Conservation (phyloP, 2,888 invertebrate species). For the Corbicula japonica region DNA sequence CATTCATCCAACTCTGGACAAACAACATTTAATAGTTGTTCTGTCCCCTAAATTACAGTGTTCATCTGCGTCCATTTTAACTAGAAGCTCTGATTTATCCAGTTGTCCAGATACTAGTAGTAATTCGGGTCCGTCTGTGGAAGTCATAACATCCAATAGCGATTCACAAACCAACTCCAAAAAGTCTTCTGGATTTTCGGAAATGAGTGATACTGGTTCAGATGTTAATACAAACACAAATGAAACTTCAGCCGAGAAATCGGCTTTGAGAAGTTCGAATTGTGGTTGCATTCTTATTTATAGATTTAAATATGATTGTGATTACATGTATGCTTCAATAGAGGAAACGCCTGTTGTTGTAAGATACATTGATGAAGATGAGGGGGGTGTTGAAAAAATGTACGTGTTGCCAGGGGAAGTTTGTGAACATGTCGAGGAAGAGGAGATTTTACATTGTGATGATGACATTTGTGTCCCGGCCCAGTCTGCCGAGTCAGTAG, state of each 20-base stretch:
- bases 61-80: conserved; percentile 17
- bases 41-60: conserved; percentile 71
- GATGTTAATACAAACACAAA: conserved; percentile 52
- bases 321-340: conserved; percentile 87
- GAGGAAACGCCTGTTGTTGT: conserved; percentile 89
- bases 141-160: conserved; percentile 21
- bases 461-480: conserved; percentile 52
- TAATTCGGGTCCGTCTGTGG: conserved; percentile 15
- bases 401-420: conserved; percentile 81
- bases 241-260: conserved; percentile 37
- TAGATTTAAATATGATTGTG: conserved; percentile 88
- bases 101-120: conserved; percentile 11
- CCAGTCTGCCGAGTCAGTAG: conserved; percentile 31
- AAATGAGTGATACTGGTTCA: conserved; percentile 29
- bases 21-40: conserved; percentile 89
- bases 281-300: conserved; percentile 89
- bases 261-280: conserved; percentile 44
- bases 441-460: conserved; percentile 64
- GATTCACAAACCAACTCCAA: conserved; percentile 17
- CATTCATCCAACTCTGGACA: conserved; percentile 91
- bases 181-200: conserved; percentile 31
- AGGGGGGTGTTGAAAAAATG: conserved; percentile 75
- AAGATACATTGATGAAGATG: conserved; percentile 63
- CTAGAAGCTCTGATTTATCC: conserved; percentile 12
- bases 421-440: conserved; percentile 78